Conservation (phyloP, 2,888 invertebrate genomes). For the Dryadula phaetusa region DNA sequence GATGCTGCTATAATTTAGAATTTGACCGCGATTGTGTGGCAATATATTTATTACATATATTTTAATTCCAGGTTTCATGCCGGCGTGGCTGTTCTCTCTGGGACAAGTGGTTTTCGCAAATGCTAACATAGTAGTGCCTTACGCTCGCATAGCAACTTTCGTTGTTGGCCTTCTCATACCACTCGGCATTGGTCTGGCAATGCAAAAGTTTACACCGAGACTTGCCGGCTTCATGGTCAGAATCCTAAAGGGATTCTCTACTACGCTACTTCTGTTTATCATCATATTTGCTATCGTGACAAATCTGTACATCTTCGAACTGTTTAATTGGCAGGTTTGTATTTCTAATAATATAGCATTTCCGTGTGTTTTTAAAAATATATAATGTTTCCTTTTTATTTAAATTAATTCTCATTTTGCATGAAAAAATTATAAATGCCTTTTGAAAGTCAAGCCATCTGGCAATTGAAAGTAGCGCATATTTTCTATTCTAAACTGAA, state of each 20-base stretch:
- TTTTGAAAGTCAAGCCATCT: too few relatives aligned
- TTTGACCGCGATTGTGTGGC: too few relatives aligned
- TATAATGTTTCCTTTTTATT: background rate
- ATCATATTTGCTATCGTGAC: slow-evolving; percentile 93
- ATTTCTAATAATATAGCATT: too few relatives aligned
- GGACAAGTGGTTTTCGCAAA: slow-evolving; percentile 90
- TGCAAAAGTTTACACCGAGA: slow-evolving; percentile 89
- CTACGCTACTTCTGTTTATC: slow-evolving; percentile 91
- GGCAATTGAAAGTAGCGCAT: too few relatives aligned
- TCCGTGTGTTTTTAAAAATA: too few relatives aligned
- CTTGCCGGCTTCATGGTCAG: slow-evolving; percentile 89
- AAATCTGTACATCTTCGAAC: slow-evolving; percentile 94
- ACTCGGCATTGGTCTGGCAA: slow-evolving; percentile 79
- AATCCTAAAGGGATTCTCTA: slow-evolving; percentile 93
- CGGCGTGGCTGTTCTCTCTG: slow-evolving; percentile 95
- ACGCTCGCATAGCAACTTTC: slow-evolving; percentile 89
- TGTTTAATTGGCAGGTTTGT: slow-evolving; percentile 94
- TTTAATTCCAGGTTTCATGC: slow-evolving; percentile 89
- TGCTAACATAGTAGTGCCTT: slow-evolving; percentile 90
- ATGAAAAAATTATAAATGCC: too few relatives aligned
- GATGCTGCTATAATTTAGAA: too few relatives aligned
- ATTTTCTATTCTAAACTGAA: too few relatives aligned
- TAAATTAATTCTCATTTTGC: too few relatives aligned
- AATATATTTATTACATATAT: too few relatives aligned
- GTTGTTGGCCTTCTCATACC: slow-evolving; percentile 92